Evolutionary conservation across 2,113 vertebrate genomes (phyloP), one percentile per base, ranked within the genome.

Genomic region (Illadopsis cleaveri): DNA sequence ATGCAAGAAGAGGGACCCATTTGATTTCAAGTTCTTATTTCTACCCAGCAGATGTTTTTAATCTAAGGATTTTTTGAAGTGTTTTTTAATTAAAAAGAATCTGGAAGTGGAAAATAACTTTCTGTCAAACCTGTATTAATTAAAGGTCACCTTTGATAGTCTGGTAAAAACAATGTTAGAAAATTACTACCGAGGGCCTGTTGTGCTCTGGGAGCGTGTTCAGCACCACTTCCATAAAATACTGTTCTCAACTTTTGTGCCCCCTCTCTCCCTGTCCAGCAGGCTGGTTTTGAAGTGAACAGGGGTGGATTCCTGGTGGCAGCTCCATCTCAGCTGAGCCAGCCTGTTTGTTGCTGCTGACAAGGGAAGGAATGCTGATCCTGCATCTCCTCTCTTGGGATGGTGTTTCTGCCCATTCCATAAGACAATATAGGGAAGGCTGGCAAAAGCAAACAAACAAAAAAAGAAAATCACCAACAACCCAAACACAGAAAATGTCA

Each of bases 331-430:
- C 38, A 31, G 54, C 38, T 75, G 56, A 66, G 20, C 38, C 75
- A 42, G n/a, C 15, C 35, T 9, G 0, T 47, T 42, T 13, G 21
- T 16, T 51, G 24, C 31, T 48, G 45, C 45, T 31, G 45, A 28
- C 10, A 9, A 13, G 16, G 17, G 80, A 14, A 33, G 35, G 77
- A 40, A 23, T 21, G 25, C 45, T 81, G 38, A 30, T 44, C 58
- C 54, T 80, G n/a, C 40, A 35, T 69, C 51, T 54, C 16, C 40
- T 69, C 18, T 54, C 18, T 20, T 27, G 7, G 19, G 19, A 27
- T 38, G 2, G 7, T 0, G 0, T 22, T 35, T n/a, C n/a, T 51
- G 53, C 58, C 58, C 7, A 0, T 72, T 51, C 68, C 12, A 1
- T 11, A 19, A 47, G 48, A 24, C 17, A n/a, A 11, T 23, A 21